These are phyloP conservation scores for Agapostemon virescens DNA, from an alignment of 2,888 invertebrate genomes.

Conservation along the genomic window DNA sequence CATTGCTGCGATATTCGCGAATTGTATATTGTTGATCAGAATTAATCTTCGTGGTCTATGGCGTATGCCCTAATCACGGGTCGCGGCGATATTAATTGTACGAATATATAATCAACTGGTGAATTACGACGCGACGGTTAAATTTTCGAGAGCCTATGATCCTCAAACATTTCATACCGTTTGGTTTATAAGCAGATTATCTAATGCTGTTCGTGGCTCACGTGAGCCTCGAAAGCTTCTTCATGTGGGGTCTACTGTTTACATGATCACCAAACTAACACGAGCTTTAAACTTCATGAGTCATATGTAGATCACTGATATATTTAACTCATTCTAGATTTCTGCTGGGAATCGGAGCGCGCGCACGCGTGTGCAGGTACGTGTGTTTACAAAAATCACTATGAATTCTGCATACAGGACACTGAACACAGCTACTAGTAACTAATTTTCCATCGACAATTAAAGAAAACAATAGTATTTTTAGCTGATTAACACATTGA, in stretches of 20 bases:
- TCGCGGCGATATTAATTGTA: not conserved
- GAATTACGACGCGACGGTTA: not conserved
- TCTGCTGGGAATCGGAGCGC: not conserved
- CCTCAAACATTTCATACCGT: not conserved
- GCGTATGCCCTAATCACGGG: not conserved
- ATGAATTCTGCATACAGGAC: too few relatives aligned
- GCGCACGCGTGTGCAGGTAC: not conserved
- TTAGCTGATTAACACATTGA: too few relatives aligned
- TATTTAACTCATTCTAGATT: not conserved
- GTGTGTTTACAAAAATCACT: not conserved
- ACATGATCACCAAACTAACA: constrained; percentile 2
- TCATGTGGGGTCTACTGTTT: constrained; percentile 10
- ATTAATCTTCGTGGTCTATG: not conserved
- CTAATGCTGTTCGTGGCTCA: not conserved
- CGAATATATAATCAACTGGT: not conserved
- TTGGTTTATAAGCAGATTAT: not conserved
- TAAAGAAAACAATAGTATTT: too few relatives aligned
- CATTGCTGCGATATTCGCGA: not conserved
- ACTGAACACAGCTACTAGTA: too few relatives aligned
- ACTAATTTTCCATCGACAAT: too few relatives aligned
- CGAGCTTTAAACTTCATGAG: constrained; percentile 10
- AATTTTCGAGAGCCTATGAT: not conserved
- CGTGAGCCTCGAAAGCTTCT: not conserved
- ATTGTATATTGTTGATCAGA: not conserved
- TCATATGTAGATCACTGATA: constrained; percentile 1